Conservation (phyloP, 2,888 invertebrate species). For the Philhelius pedissequus region DNA sequence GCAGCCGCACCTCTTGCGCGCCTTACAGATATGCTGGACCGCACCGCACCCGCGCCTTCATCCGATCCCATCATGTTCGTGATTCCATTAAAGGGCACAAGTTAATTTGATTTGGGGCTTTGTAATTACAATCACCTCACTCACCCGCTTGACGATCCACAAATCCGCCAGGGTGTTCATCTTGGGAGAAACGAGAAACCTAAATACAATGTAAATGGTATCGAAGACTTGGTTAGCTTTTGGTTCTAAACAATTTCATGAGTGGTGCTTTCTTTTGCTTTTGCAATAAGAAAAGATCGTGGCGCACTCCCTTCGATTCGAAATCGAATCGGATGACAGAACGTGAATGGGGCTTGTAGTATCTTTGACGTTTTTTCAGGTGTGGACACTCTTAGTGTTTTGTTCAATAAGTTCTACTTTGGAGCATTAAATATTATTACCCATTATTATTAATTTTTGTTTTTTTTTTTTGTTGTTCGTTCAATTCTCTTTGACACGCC, state of each 20-base stretch:
- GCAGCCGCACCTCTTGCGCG: constrained; percentile 43
- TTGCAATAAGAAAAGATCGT: not conserved
- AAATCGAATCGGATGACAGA: constrained; percentile 41
- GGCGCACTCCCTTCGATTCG: constrained; percentile 34
- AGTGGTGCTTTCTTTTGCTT: constrained; percentile 54
- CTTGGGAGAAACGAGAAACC: not conserved
- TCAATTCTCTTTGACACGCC: not conserved
- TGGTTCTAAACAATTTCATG: constrained; percentile 18
- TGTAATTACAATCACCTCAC: constrained; percentile 63
- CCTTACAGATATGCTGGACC: constrained; percentile 35
- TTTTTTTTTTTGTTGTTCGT: too few relatives aligned
- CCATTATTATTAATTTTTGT: not conserved
- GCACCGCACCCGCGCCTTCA: too few relatives aligned
- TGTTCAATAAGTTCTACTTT: constrained; percentile 10
- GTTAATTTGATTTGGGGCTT: constrained; percentile 66
- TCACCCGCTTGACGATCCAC: not conserved
- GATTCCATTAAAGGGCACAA: constrained; percentile 67
- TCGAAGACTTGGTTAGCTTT: not conserved
- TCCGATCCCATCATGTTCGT: constrained; percentile 63
- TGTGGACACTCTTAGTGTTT: constrained; percentile 50
- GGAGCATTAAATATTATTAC: not conserved
- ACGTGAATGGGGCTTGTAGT: constrained; percentile 11
- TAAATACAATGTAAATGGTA: not conserved
- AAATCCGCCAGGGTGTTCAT: not conserved
- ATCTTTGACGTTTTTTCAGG: constrained; percentile 58